Percentiles rank a stretch among this genome's conserved stretches.
Conservation (phyloP, 23 tunicate genomes). For the Halocynthia aurantium region DNA sequence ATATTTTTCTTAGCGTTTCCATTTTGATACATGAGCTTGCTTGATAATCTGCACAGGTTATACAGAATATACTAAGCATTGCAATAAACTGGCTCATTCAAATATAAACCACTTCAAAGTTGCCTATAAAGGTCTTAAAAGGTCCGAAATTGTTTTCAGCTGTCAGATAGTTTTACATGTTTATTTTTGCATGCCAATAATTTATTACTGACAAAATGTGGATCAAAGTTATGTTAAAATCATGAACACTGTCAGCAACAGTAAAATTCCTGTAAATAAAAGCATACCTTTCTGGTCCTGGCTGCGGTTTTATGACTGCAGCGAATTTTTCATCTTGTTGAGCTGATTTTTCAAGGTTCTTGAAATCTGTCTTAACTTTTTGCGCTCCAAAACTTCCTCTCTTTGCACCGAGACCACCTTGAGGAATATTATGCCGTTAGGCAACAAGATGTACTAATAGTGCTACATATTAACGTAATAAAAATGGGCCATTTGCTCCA, state of each 20-base stretch:
- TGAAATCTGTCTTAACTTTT: slow-evolving; percentile 65
- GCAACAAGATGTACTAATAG: background rate
- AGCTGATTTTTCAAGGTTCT: slow-evolving; percentile 47
- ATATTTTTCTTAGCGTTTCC: slow-evolving; percentile 1
- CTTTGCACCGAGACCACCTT: slow-evolving; percentile 47
- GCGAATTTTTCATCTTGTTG: slow-evolving; percentile 36
- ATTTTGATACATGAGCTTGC: slow-evolving; percentile 14
- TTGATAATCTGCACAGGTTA: background rate
- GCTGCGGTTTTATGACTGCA: slow-evolving; percentile 1
- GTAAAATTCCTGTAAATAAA: no score
- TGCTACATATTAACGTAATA: background rate
- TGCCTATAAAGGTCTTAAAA: no score
- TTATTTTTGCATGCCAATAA: no score
- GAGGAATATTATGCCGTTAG: no score
- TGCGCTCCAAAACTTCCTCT: slow-evolving; percentile 88
- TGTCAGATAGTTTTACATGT: no score
- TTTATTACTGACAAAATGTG: background rate
- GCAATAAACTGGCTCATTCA: no score
- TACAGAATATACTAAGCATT: no score
- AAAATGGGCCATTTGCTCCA: background rate
- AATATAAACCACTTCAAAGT: no score
- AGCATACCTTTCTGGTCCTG: background rate
- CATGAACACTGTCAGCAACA: no score
- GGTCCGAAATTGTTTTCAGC: background rate
- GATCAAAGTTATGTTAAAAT: background rate